Conservation (phyloP, 1,140 invertebrate genomes). For the Drosophila yakuba region DNA sequence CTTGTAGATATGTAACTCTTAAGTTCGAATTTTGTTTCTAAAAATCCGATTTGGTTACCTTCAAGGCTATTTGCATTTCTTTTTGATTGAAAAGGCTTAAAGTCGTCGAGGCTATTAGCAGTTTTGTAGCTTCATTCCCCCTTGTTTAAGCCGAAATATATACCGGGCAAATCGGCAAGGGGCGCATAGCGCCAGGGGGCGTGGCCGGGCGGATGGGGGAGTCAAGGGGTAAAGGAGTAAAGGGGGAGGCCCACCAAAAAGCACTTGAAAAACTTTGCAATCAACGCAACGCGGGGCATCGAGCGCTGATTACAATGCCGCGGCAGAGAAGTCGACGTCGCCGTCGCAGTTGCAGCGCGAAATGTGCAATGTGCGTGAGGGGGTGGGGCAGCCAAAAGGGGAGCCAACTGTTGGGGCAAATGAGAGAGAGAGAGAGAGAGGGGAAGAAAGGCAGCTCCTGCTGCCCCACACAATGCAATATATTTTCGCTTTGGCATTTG, state of each 20-base stretch:
- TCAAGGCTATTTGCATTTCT: not conserved
- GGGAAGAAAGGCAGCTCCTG: not conserved
- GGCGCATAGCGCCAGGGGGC: not conserved
- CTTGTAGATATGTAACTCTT: too few relatives aligned
- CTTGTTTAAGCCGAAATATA: constrained; percentile 47
- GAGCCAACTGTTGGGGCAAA: not conserved
- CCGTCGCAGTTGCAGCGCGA: constrained; percentile 25
- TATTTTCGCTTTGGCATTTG: constrained; percentile 75
- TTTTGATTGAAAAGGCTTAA: constrained; percentile 17
- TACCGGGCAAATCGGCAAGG: constrained; percentile 7
- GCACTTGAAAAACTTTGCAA: constrained; percentile 80
- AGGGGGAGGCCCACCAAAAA: constrained; percentile 28
- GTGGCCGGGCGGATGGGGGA: not conserved
- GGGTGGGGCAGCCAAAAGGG: not conserved
- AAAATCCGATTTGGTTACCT: not conserved
- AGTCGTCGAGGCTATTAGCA: constrained; percentile 30
- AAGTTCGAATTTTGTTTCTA: not conserved
- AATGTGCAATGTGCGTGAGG: constrained; percentile 77
- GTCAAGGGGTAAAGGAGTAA: too few relatives aligned
- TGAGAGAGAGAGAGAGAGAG: too few relatives aligned
- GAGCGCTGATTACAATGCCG: constrained; percentile 71
- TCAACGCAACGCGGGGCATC: constrained; percentile 63
- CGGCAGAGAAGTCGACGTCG: constrained; percentile 30
- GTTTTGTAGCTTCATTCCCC: constrained; percentile 28
- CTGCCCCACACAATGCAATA: constrained; percentile 57